A percentile compares a stretch with the other conserved stretches of the same genome.
These are phyloP conservation scores for Leucoraja ocellata DNA, from an alignment of 2,797 vertebrate genomes.

Conservation along the genomic window DNA sequence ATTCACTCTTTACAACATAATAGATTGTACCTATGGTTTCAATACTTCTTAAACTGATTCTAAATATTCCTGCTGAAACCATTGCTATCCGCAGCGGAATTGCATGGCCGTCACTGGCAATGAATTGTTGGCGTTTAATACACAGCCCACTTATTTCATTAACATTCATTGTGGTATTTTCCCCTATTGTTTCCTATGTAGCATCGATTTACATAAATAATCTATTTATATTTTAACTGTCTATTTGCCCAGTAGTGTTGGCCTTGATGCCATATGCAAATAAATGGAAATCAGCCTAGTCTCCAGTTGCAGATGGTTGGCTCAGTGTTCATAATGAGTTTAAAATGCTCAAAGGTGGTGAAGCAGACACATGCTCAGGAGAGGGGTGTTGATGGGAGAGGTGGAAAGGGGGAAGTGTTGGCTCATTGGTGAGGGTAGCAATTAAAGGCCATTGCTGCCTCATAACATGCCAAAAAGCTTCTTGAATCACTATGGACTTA, in stretches of 20 bases:
- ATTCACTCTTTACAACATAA: neutral
- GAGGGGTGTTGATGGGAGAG: no score
- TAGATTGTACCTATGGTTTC: neutral
- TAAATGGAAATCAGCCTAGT: neutral
- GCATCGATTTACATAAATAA: neutral
- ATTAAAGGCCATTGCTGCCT: no score
- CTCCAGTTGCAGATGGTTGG: neutral
- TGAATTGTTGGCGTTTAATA: neutral
- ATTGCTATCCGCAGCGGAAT: neutral
- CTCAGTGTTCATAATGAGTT: neutral
- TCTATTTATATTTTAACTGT: neutral
- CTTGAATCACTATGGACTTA: no score
- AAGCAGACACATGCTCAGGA: neutral
- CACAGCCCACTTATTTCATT: slow-evolving; percentile 2
- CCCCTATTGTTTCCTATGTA: neutral
- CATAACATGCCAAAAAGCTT: no score
- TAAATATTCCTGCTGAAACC: neutral
- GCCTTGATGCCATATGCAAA: neutral
- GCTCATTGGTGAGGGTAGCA: neutral
- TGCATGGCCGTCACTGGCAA: neutral
- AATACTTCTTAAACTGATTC: neutral
- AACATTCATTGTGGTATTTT: neutral
- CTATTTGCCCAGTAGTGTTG: neutral
- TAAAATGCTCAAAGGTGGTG: neutral
- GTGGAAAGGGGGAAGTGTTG: neutral